Percentiles rank a stretch among this genome's conserved stretches.
Evolutionary conservation across 2,797 vertebrate species (phyloP).

Genomic region (Tympanoctomys barrerae): DNA sequence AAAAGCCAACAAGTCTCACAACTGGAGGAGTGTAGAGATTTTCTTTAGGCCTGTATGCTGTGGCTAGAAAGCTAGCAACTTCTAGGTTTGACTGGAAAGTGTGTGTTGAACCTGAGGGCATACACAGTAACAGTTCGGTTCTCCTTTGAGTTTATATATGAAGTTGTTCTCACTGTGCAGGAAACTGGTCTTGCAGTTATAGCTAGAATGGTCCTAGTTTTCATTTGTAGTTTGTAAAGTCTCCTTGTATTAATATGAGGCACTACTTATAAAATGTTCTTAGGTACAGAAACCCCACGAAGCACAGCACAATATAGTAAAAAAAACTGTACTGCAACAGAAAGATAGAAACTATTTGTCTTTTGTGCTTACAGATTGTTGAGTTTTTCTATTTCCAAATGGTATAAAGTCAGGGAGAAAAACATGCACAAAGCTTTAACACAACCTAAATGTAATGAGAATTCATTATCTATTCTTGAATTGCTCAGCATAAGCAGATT

Average conservation of each 20-base stretch:
- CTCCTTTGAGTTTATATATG: background rate
- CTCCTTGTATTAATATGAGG: background rate
- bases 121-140: background rate
- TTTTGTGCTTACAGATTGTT: slow-evolving; percentile 65
- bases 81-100: background rate
- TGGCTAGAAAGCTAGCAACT: background rate
- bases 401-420: slow-evolving; percentile 64
- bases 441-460: slow-evolving; percentile 57
- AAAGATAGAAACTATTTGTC: slow-evolving; percentile 25
- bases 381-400: slow-evolving; percentile 67
- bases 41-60: background rate
- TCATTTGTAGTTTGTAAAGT: background rate
- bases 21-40: background rate
- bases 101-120: background rate
- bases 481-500: slow-evolving; percentile 56
- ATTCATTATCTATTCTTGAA: slow-evolving; percentile 58
- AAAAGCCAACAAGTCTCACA: background rate
- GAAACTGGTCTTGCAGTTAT: background rate
- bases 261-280: slow-evolving; percentile 6
- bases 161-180: background rate
- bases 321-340: background rate
- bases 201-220: background rate
- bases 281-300: background rate
- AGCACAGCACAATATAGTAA: background rate
- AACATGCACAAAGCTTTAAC: slow-evolving; percentile 37